phyloP scores from a whole-genome alignment of 2,797 vertebrate species.

The Masticophis lateralis region DNA sequence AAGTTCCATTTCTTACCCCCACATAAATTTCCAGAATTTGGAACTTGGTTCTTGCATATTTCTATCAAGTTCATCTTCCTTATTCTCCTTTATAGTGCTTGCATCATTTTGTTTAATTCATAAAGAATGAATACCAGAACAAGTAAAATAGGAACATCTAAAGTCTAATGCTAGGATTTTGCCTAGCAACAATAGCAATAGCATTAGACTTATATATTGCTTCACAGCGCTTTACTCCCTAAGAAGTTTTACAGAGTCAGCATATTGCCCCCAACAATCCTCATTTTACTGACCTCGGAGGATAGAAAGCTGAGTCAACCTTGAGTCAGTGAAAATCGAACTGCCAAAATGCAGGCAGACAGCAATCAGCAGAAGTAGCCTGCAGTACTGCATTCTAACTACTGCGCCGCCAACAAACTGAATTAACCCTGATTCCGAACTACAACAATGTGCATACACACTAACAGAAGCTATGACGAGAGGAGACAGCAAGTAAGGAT shows the following conservation, averaged over 20 bases:
- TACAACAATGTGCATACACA: background rate
- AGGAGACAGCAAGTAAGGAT: background rate
- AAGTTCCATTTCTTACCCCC: background rate
- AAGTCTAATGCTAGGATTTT: background rate
- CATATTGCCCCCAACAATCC: too few relatives aligned
- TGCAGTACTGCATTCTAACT: too few relatives aligned
- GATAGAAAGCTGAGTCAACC: too few relatives aligned
- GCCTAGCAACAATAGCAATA: background rate
- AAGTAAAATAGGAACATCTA: background rate
- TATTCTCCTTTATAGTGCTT: background rate
- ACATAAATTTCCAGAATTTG: background rate
- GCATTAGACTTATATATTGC: too few relatives aligned
- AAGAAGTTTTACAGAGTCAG: too few relatives aligned
- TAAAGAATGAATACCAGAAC: background rate
- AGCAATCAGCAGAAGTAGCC: too few relatives aligned
- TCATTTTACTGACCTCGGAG: too few relatives aligned
- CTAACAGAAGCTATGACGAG: background rate
- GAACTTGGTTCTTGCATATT: background rate
- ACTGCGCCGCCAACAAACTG: background rate
- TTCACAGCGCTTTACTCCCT: too few relatives aligned
- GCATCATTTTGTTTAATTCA: background rate
- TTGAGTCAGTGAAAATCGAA: too few relatives aligned
- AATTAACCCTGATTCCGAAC: background rate
- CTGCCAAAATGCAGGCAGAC: too few relatives aligned
- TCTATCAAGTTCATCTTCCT: background rate